Evolutionary conservation across 1,140 invertebrate genomes (phyloP).

Genomic region (Drosophila punjabiensis): DNA sequence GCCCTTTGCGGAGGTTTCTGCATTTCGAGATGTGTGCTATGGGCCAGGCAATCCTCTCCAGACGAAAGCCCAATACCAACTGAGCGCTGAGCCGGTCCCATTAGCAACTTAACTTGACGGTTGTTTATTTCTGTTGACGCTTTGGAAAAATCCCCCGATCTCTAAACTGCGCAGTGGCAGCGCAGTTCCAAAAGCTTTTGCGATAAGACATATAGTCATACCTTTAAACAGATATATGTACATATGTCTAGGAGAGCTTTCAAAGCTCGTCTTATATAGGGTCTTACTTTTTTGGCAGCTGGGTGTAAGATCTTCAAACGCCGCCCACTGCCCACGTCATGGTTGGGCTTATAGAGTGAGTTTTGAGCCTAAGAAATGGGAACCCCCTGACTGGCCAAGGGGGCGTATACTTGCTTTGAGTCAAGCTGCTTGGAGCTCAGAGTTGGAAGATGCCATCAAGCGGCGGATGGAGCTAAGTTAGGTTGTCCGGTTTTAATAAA

Average conservation of each 20-base stretch:
- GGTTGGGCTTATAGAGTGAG: neutral
- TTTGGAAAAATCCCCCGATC: slow-evolving; percentile 36
- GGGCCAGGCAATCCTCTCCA: slow-evolving; percentile 27
- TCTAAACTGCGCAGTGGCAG: slow-evolving; percentile 37
- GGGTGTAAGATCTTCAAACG: slow-evolving; percentile 25
- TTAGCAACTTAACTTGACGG: slow-evolving; percentile 40
- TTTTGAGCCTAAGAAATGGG: slow-evolving; percentile 16
- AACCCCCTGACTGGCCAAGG: slow-evolving; percentile 21
- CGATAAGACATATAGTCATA: slow-evolving; percentile 15
- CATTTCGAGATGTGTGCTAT: slow-evolving; percentile 7
- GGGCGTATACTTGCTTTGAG: slow-evolving; percentile 28
- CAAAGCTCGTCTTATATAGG: slow-evolving; percentile 26
- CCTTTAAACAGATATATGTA: slow-evolving; percentile 23
- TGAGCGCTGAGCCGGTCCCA: slow-evolving; percentile 41
- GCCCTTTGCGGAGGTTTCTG: slow-evolving; percentile 8
- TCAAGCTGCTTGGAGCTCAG: neutral
- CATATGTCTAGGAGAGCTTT: neutral
- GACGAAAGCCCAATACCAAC: slow-evolving; percentile 49
- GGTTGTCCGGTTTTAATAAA: neutral
- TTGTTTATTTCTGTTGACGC: slow-evolving; percentile 34
- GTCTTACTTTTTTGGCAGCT: slow-evolving; percentile 8
- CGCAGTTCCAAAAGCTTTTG: slow-evolving; percentile 14
- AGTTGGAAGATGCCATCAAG: slow-evolving; percentile 1
- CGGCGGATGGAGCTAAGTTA: neutral
- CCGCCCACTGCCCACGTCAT: slow-evolving; percentile 12